Base-by-base conservation (phyloP, 2,888 invertebrate genomes). In the Sphaerophoria taeniata region DNA sequence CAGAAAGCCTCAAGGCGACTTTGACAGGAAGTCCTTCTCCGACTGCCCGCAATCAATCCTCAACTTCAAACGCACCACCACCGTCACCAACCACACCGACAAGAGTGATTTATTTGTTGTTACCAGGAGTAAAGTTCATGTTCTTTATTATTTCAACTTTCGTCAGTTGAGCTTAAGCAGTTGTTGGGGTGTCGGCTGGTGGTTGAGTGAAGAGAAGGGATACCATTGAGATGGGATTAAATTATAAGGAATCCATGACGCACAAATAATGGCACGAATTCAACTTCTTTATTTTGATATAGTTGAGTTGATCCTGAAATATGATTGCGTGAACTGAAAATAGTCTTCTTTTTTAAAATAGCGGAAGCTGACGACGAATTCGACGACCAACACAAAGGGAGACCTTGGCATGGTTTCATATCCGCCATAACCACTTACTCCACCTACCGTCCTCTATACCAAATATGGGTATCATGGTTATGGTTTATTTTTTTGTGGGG, bases 41-140 rank as follows among this genome's bases (percentile, higher is more conserved):
- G 36, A 34, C 2, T 39, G 24, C 16, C 33, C 45, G 6, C 4
- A 31, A 31, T 6, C 47, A n/a, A n/a, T n/a, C n/a, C 14, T 16
- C 31, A 16, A 24, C 5, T 7, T 39, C 43, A 51, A 6, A 16
- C 60, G 34, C 39, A n/a, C n/a, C n/a, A n/a, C n/a, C n/a, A n/a
- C n/a, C n/a, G n/a, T n/a, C n/a, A n/a, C 16, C 33, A 33, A 36
- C 11, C 7, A 4, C 6, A 6, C 45, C 47, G 5, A 5, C 71
- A 70, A 56, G 81, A 73, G 76, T 81, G 72, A 85, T 85, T 85
- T 85, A 81, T 85, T 81, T 76, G 76, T 73, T 85, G 85, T 85
- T 85, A 75, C 70, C 76, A 81, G 53, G 67, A 80, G 65, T 81
- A 63, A 69, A 70, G 69, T 73, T 73, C 81, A 70, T 71, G 76